phyloP scores from a whole-genome alignment of 2,797 vertebrate genomes.

The Uromys caudimaculatus region DNA sequence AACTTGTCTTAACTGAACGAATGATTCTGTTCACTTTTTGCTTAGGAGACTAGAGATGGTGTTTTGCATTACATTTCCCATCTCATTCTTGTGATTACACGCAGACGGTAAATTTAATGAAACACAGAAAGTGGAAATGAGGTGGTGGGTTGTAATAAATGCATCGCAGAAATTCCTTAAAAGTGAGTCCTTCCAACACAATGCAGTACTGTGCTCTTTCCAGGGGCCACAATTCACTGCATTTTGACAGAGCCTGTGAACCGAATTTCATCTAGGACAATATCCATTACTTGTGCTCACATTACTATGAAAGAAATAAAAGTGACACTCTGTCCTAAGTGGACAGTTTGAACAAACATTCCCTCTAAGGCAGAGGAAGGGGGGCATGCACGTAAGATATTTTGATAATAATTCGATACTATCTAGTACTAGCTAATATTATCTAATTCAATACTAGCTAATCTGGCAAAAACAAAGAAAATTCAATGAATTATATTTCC shows the following conservation, averaged over 20 bases:
- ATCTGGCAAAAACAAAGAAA: not conserved
- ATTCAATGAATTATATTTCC: conserved; percentile 18
- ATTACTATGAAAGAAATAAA: not conserved
- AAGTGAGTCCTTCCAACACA: conserved; percentile 3
- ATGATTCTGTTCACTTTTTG: conserved; percentile 8
- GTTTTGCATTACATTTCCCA: conserved; percentile 21
- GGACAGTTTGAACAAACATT: conserved; percentile 13
- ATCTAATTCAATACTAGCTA: not conserved
- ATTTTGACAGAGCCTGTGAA: conserved; percentile 57
- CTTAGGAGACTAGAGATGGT: not conserved
- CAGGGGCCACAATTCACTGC: conserved; percentile 6
- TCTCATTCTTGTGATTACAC: conserved; percentile 39
- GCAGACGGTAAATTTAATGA: conserved; percentile 54
- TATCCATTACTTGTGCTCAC: conserved; percentile 39
- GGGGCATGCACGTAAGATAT: not conserved
- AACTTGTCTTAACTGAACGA: not conserved
- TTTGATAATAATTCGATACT: conserved; percentile 8
- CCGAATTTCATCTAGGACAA: conserved; percentile 36
- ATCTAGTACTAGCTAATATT: not conserved
- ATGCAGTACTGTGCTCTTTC: conserved; percentile 29
- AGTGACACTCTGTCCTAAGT: conserved; percentile 30
- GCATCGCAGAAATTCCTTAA: conserved; percentile 11
- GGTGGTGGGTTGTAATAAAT: conserved; percentile 38
- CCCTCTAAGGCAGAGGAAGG: not conserved
- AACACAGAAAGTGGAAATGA: conserved; percentile 55